phyloP scores from a whole-genome alignment of 2,113 vertebrate genomes.

The Eudyptes chrysolophus region DNA sequence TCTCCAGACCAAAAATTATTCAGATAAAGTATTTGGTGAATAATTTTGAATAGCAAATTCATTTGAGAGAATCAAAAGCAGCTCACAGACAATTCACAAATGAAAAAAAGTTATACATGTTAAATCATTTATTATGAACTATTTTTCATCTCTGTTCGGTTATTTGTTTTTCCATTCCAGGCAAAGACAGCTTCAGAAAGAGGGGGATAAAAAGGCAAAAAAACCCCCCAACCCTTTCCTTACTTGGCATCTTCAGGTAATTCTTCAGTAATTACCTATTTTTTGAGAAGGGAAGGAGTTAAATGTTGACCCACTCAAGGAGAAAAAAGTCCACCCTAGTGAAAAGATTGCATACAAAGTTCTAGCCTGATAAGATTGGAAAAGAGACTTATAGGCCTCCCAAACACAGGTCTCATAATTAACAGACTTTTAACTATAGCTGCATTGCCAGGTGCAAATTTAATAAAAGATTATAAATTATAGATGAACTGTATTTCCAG shows the following conservation, averaged over 20 bases:
- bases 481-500: constrained; percentile 73
- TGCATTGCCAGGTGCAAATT: constrained; percentile 77
- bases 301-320: neutral
- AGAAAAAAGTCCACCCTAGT: neutral
- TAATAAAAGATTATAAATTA: constrained; percentile 80
- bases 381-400: constrained; percentile 56
- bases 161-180: constrained; percentile 18
- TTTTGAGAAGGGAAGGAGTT: neutral
- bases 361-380: constrained; percentile 53
- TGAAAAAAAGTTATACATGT: constrained; percentile 22
- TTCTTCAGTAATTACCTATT: neutral
- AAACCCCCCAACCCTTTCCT: neutral
- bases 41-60: constrained; percentile 60
- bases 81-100: constrained; percentile 44
- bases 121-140: constrained; percentile 42
- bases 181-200: neutral
- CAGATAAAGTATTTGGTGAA: constrained; percentile 63
- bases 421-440: constrained; percentile 71
- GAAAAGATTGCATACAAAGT: neutral
- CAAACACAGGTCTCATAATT: constrained; percentile 63
- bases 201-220: neutral
- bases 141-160: neutral
- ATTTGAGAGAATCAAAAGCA: constrained; percentile 45
- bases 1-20: constrained; percentile 59
- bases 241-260: neutral